Conservation (phyloP, 1,140 invertebrate genomes). For the silkworm (Bombyx mori) region ASM3026992v2 NC_085115.1:1414001-1414500, state of each 20-base stretch:
- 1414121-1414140: constrained; percentile 1
- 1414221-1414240: too few relatives aligned
- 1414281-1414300: neutral
- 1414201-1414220: too few relatives aligned
- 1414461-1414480: too few relatives aligned
- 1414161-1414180: constrained; percentile 4
- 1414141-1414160: constrained; percentile 22
- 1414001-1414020: constrained; percentile 56
- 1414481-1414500: too few relatives aligned
- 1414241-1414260: too few relatives aligned
- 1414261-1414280: neutral
- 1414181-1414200: too few relatives aligned
- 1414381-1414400: neutral
- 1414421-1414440: neutral
- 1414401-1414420: neutral
- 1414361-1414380: neutral
- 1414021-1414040: constrained; percentile 48
- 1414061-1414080: constrained; percentile 8
- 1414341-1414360: too few relatives aligned
- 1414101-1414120: constrained; percentile 6
- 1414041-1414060: neutral
- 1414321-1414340: too few relatives aligned
- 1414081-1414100: constrained; percentile 28
- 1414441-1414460: too few relatives aligned
- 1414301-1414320: too few relatives aligned